These are phyloP conservation scores for Myzus persicae DNA, from an alignment of 1,140 invertebrate genomes.

Conservation along the genomic window DNA sequence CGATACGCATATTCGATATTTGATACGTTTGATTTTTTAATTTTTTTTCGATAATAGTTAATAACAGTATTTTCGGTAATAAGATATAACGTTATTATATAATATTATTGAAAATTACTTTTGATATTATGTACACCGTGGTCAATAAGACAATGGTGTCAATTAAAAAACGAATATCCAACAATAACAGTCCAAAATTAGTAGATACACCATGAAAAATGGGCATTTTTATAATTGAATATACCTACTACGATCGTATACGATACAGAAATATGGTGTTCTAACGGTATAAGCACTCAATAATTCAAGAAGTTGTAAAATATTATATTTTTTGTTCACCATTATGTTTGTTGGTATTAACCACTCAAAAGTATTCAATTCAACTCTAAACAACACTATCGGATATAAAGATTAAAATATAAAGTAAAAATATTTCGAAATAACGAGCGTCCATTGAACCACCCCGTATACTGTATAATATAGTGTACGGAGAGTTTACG, in stretches of 20 bases:
- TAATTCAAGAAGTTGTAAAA: not conserved
- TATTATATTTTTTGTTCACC: not conserved
- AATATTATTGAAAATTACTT: not conserved
- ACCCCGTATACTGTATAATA: not conserved
- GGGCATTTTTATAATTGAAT: not conserved
- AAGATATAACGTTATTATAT: not conserved
- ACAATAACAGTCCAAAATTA: too few relatives aligned
- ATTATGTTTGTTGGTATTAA: not conserved
- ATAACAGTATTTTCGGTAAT: not conserved
- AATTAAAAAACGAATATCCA: not conserved
- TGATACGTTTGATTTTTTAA: not conserved
- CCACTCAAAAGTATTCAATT: too few relatives aligned
- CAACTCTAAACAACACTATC: not conserved
- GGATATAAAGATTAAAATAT: not conserved
- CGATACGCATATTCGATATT: not conserved
- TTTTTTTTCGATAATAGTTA: not conserved
- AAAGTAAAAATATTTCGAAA: not conserved
- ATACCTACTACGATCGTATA: not conserved
- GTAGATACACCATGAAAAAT: not conserved
- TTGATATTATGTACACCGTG: not conserved
- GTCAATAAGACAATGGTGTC: not conserved
- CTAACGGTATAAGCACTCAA: not conserved
- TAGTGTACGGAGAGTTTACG: not conserved
- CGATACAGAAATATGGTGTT: not conserved
- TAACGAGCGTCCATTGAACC: not conserved